Evolutionary conservation across 1,140 invertebrate species (phyloP), one percentile per base, ranked within the genome.

Genomic region (Drosophila parabipectinata): DNA sequence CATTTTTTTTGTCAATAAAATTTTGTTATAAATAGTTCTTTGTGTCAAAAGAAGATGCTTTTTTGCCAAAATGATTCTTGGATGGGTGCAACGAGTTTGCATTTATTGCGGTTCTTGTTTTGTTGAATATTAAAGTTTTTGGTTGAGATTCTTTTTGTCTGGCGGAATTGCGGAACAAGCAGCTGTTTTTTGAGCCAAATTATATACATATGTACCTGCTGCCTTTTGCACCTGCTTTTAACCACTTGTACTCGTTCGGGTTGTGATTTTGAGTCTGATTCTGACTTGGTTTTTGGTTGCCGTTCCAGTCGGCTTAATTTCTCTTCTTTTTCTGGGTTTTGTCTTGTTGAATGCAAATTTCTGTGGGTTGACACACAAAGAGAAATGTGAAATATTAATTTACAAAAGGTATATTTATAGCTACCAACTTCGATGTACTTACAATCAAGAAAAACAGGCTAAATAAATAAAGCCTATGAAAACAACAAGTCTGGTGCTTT

Each of bases 21-120:
- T 12, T 5, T 41, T 15, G 2, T 47, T 9, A 18, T 24, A 10
- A 4, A 9, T 47, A 24, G 7, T 47, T 47, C 15, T 4, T 1
- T 10, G 44, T 24, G 0, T 4, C 0, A 0, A 21, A 47, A 24
- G 9, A 47, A 47, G 14, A 14, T 8, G n/a, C 14, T 44, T 45
- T 56, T 44, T 59, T 26, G 39, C 48, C 45, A 48, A 48, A 64
- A 18, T 47, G 48, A 24, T 30, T 52, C 57, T 64, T 64, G 57
- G 62, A 56, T 74, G 58, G 47, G 14, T 68, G 62, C 79, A 81
- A 73, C 73, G 54, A 72, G 77, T 77, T 76, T 80, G 62, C 39
- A 61, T 59, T 62, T 72, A 18, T 54, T 41, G 62, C 50, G 14
- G 2, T 59, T 44, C 4, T 44, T 44, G 41, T 37, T 44, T 44